These are phyloP conservation scores for Umimayanthus chanpuru DNA, from an alignment of 92 coral and sea anemone species.

Conservation along the genomic window DNA sequence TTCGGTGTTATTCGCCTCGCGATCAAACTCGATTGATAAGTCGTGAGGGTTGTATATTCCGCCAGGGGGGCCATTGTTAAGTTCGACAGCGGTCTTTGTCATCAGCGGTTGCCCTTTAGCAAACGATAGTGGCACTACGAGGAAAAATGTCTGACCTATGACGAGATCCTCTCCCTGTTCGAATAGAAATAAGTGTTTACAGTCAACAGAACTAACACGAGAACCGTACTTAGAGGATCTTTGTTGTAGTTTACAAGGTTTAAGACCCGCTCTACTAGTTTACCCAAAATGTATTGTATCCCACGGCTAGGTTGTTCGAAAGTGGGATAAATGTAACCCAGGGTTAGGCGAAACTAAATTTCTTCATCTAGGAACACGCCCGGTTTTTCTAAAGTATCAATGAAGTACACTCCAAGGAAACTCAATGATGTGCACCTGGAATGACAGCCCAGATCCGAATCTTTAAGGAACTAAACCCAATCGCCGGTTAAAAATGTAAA, in stretches of 20 bases:
- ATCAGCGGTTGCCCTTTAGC: conserved; percentile 63
- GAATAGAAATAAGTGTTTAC: background rate
- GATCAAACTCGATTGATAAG: conserved; percentile 93
- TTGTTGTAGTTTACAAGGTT: background rate
- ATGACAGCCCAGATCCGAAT: too few species aligned
- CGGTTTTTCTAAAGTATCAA: too few species aligned
- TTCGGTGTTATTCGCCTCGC: conserved; percentile 89
- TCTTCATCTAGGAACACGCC: too few species aligned
- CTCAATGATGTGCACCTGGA: too few species aligned
- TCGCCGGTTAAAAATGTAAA: too few species aligned
- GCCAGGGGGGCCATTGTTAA: conserved; percentile 94
- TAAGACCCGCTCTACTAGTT: too few species aligned
- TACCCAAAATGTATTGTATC: too few species aligned
- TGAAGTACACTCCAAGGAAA: too few species aligned
- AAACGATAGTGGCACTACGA: conserved; percentile 77
- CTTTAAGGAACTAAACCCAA: too few species aligned
- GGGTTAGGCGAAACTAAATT: too few species aligned
- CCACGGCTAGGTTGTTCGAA: too few species aligned
- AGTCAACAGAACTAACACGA: background rate
- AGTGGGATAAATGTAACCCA: too few species aligned
- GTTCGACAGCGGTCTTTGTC: conserved; percentile 71
- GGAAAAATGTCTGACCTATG: conserved; percentile 79
- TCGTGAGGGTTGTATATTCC: conserved; percentile 92
- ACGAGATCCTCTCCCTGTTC: conserved; percentile 47
- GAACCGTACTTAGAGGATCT: background rate